Evolutionary conservation across 2,113 vertebrate species (phyloP).

Genomic region (Oryctolagus cuniculus): DNA sequence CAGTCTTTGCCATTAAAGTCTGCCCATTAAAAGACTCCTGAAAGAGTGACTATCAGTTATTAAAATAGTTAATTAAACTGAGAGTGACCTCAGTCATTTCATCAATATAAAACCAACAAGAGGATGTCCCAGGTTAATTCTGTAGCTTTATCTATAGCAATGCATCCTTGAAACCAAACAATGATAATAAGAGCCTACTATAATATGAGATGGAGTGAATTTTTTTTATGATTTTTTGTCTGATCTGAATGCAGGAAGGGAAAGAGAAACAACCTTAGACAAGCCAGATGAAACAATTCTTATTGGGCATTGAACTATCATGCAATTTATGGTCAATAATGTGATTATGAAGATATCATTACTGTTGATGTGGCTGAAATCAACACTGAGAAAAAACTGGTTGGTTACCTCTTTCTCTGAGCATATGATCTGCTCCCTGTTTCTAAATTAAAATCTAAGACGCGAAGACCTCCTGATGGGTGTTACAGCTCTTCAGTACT

Average conservation of each 20-base stretch:
- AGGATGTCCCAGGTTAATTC: slow-evolving; percentile 28
- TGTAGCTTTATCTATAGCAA: slow-evolving; percentile 33
- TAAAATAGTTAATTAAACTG: slow-evolving; percentile 73
- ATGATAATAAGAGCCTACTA: neutral
- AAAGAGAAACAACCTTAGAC: slow-evolving; percentile 45
- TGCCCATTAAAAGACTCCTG: slow-evolving; percentile 22
- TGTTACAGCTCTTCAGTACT: neutral
- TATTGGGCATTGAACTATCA: neutral
- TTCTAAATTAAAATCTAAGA: neutral
- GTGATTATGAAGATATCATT: slow-evolving; percentile 48
- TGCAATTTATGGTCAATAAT: neutral
- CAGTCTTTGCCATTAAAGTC: neutral
- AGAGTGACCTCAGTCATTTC: slow-evolving; percentile 61
- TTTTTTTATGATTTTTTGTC: neutral
- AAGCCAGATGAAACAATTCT: slow-evolving; percentile 1
- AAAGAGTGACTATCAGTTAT: slow-evolving; percentile 48
- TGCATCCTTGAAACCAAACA: slow-evolving; percentile 15
- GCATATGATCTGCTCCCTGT: neutral
- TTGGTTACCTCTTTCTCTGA: neutral
- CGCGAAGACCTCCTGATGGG: neutral
- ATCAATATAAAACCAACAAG: slow-evolving; percentile 59
- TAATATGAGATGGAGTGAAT: slow-evolving; percentile 10
- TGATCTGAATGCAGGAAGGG: neutral
- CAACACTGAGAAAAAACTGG: neutral
- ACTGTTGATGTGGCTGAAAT: neutral